These are phyloP conservation scores for Hirudo medicinalis DNA, from an alignment of 1,140 invertebrate genomes.

Conservation along the genomic window DNA sequence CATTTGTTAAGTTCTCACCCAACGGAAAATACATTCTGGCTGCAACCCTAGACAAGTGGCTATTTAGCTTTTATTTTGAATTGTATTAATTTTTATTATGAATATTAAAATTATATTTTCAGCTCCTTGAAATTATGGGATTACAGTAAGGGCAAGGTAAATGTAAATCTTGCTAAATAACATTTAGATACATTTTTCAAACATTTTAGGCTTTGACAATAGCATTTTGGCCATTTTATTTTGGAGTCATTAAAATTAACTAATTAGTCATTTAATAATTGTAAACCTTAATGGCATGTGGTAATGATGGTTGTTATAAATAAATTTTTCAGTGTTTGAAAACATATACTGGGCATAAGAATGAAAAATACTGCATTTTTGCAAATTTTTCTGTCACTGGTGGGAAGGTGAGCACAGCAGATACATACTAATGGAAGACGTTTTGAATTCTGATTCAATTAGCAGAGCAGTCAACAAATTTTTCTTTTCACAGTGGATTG, in stretches of 20 bases:
- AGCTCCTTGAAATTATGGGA: slow-evolving; percentile 94
- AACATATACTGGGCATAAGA: slow-evolving; percentile 92
- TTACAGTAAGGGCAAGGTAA: slow-evolving; percentile 71
- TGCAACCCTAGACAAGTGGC: slow-evolving; percentile 82
- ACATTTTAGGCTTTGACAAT: slow-evolving; percentile 5
- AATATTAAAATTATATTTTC: slow-evolving; percentile 27
- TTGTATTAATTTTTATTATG: slow-evolving; percentile 10
- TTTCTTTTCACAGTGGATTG: slow-evolving; percentile 74
- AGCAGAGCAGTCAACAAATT: slow-evolving; percentile 17
- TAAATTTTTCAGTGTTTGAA: slow-evolving; percentile 60
- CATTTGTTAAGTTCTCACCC: slow-evolving; percentile 98
- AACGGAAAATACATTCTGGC: slow-evolving; percentile 99
- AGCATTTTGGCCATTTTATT: too few relatives aligned
- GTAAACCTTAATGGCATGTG: too few relatives aligned
- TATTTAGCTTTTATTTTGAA: slow-evolving; percentile 16
- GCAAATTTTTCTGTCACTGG: slow-evolving; percentile 99
- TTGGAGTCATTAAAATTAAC: too few relatives aligned
- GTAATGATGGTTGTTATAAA: too few relatives aligned
- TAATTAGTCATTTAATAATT: too few relatives aligned
- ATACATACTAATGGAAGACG: neutral
- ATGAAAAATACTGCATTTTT: slow-evolving; percentile 99
- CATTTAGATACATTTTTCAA: too few relatives aligned
- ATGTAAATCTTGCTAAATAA: slow-evolving; percentile 18
- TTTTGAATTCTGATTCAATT: slow-evolving; percentile 2
- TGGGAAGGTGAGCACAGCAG: slow-evolving; percentile 60